Conservation (phyloP, 2,113 vertebrate species). For the Mastomys natalensis region DNA sequence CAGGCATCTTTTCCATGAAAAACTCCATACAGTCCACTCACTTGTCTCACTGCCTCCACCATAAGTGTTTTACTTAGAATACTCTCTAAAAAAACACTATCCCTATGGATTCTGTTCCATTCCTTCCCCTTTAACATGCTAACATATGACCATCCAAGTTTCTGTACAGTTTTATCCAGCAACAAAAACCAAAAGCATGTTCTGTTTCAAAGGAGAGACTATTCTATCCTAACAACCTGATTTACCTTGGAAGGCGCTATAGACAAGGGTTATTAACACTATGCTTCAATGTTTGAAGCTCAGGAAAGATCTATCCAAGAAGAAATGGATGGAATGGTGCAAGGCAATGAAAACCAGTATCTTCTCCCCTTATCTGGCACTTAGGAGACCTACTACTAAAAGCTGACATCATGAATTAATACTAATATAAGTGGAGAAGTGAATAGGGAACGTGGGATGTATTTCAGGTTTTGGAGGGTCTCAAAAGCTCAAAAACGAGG, state of each 20-base stretch:
- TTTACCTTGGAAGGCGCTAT: too few relatives aligned
- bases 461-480: not conserved
- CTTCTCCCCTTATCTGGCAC: not conserved
- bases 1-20: not conserved
- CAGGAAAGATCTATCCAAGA: not conserved
- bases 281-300: not conserved
- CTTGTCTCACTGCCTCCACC: not conserved
- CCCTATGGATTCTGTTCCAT: not conserved
- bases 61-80: not conserved
- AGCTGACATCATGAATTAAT: not conserved
- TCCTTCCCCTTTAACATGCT: not conserved
- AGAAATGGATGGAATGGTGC: not conserved
- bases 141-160: not conserved
- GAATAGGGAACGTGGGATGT: not conserved
- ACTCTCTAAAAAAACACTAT: not conserved
- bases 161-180: constrained; percentile 8
- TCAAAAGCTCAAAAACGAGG: not conserved
- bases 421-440: not conserved
- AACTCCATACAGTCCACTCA: not conserved
- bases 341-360: not conserved
- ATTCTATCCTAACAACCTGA: not conserved
- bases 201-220: not conserved
- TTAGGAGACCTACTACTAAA: not conserved
- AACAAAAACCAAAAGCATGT: constrained; percentile 36
- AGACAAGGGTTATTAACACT: not conserved